Evolutionary conservation across 2,888 invertebrate species (phyloP).

Genomic region (Caenorhabditis sp.): DNA sequence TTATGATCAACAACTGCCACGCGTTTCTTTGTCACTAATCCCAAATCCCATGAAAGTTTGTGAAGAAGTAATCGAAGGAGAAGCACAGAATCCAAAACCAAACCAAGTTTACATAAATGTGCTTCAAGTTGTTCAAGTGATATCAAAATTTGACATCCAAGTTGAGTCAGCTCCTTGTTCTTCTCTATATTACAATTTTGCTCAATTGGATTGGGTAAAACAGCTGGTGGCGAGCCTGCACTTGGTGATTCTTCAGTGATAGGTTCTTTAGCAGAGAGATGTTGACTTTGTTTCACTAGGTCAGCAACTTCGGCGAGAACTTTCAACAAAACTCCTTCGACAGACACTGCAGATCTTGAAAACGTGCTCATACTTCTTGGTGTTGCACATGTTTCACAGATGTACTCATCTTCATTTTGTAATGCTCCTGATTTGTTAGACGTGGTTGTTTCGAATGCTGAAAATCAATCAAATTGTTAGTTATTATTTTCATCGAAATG

Average conservation of each 20-base stretch:
- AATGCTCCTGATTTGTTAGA: constrained; percentile 7
- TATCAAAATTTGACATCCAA: constrained; percentile 48
- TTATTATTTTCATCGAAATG: constrained; percentile 1
- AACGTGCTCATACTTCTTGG: constrained; percentile 63
- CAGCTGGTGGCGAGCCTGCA: constrained; percentile 46
- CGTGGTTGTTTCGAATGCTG: constrained; percentile 25
- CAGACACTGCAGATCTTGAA: constrained; percentile 62
- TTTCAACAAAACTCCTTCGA: constrained; percentile 58
- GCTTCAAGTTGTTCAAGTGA: constrained; percentile 65
- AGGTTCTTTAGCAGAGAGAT: constrained; percentile 60
- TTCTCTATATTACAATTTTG: constrained; percentile 25
- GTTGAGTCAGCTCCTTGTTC: constrained; percentile 34
- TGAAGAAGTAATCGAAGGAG: constrained; percentile 68
- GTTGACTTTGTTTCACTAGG: constrained; percentile 55
- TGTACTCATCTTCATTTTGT: constrained; percentile 69
- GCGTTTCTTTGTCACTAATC: constrained; percentile 56
- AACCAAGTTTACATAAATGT: constrained; percentile 68
- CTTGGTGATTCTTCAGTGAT: constrained; percentile 67
- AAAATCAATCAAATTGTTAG: constrained; percentile 1
- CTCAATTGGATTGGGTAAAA: constrained; percentile 28
- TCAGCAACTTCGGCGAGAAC: constrained; percentile 50
- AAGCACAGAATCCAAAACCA: constrained; percentile 67
- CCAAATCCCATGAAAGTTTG: constrained; percentile 70
- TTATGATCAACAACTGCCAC: constrained; percentile 46
- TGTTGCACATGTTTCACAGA: constrained; percentile 66